These are phyloP conservation scores for Forbesichthys agassizii DNA, from an alignment of 2,113 vertebrate genomes.

Conservation along the genomic window DNA sequence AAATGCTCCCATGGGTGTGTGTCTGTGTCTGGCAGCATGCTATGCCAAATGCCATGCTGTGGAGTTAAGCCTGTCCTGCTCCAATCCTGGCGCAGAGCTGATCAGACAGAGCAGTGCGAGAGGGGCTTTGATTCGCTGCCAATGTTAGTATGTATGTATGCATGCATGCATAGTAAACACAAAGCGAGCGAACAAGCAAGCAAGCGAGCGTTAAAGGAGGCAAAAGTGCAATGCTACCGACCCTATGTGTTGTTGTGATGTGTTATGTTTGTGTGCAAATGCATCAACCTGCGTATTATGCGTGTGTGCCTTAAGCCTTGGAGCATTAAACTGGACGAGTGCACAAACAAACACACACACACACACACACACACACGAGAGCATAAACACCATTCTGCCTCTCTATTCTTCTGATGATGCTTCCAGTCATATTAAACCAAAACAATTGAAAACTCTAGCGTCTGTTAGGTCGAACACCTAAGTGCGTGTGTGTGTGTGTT, in stretches of 20 bases:
- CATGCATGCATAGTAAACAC: neutral
- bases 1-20: constrained; percentile 29
- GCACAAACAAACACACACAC: neutral
- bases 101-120: constrained; percentile 51
- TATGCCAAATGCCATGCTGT: constrained; percentile 47
- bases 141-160: neutral
- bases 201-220: neutral
- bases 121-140: constrained; percentile 46
- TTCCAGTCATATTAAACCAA: neutral
- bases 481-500: neutral
- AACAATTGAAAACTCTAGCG: neutral
- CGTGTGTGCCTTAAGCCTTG: neutral
- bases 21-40: constrained; percentile 29
- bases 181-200: neutral
- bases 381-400: neutral
- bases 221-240: too few relatives aligned
- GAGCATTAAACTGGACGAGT: constrained; percentile 12
- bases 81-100: constrained; percentile 50
- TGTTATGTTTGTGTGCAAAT: neutral
- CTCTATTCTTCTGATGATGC: neutral
- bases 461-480: neutral
- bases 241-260: neutral
- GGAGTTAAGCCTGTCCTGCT: constrained; percentile 40
- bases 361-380: neutral
- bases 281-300: neutral